Evolutionary conservation across 2,888 invertebrate genomes (phyloP).

Genomic region (Drosophila percnosoma): DNA sequence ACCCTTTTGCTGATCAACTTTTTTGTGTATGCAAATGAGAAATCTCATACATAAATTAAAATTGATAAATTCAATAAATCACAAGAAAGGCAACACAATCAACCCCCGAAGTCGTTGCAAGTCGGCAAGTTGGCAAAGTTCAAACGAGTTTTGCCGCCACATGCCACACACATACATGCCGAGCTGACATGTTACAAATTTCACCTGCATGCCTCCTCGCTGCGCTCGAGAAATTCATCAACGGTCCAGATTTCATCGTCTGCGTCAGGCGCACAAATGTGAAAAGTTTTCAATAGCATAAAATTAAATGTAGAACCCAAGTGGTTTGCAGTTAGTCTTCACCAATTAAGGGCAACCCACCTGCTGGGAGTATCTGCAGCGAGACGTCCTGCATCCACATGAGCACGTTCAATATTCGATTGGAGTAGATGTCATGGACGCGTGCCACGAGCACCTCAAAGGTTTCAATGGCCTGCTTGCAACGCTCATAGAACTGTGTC

Average conservation of each 20-base stretch:
- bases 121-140: conserved; percentile 36
- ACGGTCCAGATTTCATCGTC: conserved; percentile 94
- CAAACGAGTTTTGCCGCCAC: conserved; percentile 63
- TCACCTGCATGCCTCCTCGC: conserved; percentile 91
- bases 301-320: conserved; percentile 40
- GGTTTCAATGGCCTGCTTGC: conserved; percentile 91
- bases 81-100: conserved; percentile 45
- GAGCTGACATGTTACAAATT: conserved; percentile 51
- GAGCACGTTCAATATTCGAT: conserved; percentile 94
- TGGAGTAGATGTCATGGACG: conserved; percentile 95
- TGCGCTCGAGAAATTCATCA: conserved; percentile 93
- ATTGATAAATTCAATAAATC: conserved; percentile 72
- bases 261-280: conserved; percentile 70
- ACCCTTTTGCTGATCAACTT: conserved; percentile 3
- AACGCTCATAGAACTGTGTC: conserved; percentile 90
- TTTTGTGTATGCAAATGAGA: conserved; percentile 48
- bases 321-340: conserved; percentile 10
- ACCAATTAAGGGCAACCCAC: conserved; percentile 61
- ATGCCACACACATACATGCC: conserved; percentile 34
- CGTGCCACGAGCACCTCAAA: conserved; percentile 91
- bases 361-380: conserved; percentile 91
- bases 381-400: conserved; percentile 94
- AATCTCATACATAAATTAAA: conserved; percentile 55
- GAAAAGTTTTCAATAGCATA: conserved; percentile 66
- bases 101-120: conserved; percentile 6